Conservation (phyloP, 2,888 invertebrate genomes). For the Caenorhabditis imperialis region DNA sequence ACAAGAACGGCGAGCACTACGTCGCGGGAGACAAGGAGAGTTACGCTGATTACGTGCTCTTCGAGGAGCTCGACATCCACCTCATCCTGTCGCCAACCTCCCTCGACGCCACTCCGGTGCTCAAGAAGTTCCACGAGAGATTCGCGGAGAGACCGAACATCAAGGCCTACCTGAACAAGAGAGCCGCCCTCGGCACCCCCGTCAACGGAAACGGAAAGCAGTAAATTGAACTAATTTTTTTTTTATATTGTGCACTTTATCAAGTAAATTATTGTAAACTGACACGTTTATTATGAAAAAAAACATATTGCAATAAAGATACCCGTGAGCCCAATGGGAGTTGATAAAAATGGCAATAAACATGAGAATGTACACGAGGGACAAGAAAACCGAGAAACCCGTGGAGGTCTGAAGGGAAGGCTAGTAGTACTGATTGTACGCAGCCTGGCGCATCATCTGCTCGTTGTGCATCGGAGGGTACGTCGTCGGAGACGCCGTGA, state of each 20-base stretch:
- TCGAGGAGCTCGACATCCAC: slow-evolving; percentile 71
- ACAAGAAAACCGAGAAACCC: slow-evolving; percentile 12
- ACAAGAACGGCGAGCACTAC: slow-evolving; percentile 63
- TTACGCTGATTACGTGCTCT: slow-evolving; percentile 71
- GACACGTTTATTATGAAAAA: not conserved
- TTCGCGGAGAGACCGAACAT: slow-evolving; percentile 60
- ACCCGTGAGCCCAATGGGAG: slow-evolving; percentile 21
- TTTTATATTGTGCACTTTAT: no score
- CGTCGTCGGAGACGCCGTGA: slow-evolving; percentile 27
- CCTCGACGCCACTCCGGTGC: slow-evolving; percentile 64
- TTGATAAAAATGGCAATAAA: slow-evolving; percentile 2
- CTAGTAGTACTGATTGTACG: slow-evolving; percentile 12
- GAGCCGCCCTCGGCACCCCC: slow-evolving; percentile 53
- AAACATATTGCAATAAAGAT: not conserved
- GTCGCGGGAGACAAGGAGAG: slow-evolving; percentile 66
- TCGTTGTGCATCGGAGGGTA: slow-evolving; percentile 22
- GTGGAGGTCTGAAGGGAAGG: not conserved
- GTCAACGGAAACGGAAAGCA: slow-evolving; percentile 68
- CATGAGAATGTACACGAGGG: slow-evolving; percentile 1
- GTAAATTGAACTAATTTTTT: slow-evolving; percentile 21
- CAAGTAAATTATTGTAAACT: no score
- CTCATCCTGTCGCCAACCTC: slow-evolving; percentile 58
- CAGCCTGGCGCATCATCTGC: slow-evolving; percentile 16
- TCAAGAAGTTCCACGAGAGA: slow-evolving; percentile 69
- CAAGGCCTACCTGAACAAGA: slow-evolving; percentile 60